phyloP scores from a whole-genome alignment of 2,888 invertebrate species.

The Frankliniella intonsa region DNA sequence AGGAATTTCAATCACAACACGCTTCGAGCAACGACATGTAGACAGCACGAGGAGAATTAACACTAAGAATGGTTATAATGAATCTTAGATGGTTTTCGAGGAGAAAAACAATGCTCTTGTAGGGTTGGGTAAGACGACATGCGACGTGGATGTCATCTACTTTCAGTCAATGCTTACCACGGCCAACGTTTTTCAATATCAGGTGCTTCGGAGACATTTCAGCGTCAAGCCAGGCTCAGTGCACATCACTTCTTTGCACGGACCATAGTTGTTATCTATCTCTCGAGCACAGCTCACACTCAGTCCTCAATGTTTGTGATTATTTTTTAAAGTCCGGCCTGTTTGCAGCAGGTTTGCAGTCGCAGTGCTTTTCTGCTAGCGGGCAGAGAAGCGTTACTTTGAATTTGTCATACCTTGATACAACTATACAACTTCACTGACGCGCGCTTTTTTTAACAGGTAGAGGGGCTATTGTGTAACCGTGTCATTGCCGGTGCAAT shows the following conservation, averaged over 20 bases:
- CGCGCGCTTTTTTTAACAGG: background rate
- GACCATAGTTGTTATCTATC: conserved; percentile 14
- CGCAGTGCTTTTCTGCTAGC: conserved; percentile 13
- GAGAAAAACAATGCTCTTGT: background rate
- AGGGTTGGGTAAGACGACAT: conserved; percentile 18
- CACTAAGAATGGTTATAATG: background rate
- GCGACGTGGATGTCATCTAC: conserved; percentile 19
- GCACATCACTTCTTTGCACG: background rate
- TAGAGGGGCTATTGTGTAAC: background rate
- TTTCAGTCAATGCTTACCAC: background rate
- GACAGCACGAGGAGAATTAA: background rate
- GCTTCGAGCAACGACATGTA: background rate
- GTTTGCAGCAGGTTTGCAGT: background rate
- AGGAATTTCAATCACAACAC: background rate
- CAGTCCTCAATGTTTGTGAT: background rate
- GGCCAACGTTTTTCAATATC: background rate
- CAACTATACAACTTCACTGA: too few relatives aligned
- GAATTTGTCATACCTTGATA: background rate
- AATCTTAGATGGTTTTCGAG: background rate
- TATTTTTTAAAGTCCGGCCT: background rate
- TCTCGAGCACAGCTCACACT: background rate
- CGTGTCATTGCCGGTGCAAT: background rate
- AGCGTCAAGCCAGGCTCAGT: background rate
- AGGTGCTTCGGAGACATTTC: conserved; percentile 19
- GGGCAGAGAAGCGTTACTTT: background rate